These are phyloP conservation scores for Pangasius macronema DNA, from an alignment of 2,797 vertebrate genomes.

Conservation along the genomic window DNA sequence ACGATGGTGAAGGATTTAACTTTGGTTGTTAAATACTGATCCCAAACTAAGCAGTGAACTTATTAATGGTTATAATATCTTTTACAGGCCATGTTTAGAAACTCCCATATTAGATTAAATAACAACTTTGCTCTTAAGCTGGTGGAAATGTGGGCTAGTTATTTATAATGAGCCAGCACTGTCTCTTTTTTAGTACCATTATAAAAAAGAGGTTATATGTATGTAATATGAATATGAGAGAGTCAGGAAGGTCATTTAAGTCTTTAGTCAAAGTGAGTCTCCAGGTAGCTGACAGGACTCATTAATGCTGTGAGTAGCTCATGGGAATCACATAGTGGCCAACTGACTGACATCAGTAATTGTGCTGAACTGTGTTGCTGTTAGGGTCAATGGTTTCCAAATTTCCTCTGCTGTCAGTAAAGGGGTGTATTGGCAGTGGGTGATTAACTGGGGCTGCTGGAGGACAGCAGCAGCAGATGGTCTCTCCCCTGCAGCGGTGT, in stretches of 20 bases:
- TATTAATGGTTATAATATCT: not conserved
- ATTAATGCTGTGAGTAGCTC: conserved; percentile 35
- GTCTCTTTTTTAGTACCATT: not conserved
- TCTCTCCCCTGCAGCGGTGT: conserved; percentile 36
- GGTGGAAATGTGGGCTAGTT: not conserved
- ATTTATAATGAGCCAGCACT: conserved; percentile 1
- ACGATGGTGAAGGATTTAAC: not conserved
- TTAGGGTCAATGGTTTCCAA: conserved; percentile 48
- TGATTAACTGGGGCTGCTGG: conserved; percentile 49
- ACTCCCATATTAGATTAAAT: not conserved
- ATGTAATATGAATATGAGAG: conserved; percentile 37
- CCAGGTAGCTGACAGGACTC: conserved; percentile 38
- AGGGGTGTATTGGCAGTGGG: conserved; percentile 45
- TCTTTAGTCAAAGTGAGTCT: conserved; percentile 44
- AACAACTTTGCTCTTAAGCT: not conserved
- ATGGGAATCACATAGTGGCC: conserved; percentile 30
- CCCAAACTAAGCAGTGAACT: not conserved
- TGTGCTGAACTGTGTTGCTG: conserved; percentile 37
- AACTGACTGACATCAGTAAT: conserved; percentile 56
- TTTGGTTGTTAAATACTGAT: not conserved
- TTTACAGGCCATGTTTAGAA: not conserved
- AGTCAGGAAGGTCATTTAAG: conserved; percentile 44
- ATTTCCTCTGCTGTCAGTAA: conserved; percentile 45
- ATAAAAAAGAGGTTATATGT: not conserved
- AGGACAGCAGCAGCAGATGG: conserved; percentile 54